phyloP scores from a whole-genome alignment of 2,888 invertebrate genomes.

The Ommatoiulus sabulosus region DNA sequence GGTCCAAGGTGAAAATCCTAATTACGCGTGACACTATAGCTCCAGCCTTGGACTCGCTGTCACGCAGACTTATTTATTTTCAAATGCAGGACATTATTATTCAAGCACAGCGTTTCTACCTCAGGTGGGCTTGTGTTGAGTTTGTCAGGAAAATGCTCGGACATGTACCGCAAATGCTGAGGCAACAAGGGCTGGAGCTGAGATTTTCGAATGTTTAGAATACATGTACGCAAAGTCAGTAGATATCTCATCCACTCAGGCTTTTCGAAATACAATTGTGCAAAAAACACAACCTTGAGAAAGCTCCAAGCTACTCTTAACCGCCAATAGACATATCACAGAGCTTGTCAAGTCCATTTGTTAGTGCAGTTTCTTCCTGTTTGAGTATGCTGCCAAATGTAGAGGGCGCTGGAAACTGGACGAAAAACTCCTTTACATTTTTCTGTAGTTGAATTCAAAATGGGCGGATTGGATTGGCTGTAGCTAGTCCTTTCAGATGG shows the following conservation, averaged over 20 bases:
- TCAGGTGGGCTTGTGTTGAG: neutral
- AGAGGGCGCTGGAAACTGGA: neutral
- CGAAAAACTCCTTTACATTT: too few species aligned
- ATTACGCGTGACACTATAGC: neutral
- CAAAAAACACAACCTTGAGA: neutral
- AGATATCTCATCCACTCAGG: neutral
- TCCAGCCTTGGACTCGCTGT: neutral
- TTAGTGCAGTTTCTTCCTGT: neutral
- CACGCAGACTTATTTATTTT: constrained; percentile 6
- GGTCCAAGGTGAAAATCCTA: constrained; percentile 16
- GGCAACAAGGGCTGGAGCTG: neutral
- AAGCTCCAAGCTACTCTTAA: neutral
- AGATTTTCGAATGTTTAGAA: neutral
- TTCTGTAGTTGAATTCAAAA: too few species aligned
- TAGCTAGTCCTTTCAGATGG: too few species aligned
- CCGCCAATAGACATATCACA: neutral
- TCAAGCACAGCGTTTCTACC: neutral
- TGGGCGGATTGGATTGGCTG: too few species aligned
- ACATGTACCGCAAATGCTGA: neutral
- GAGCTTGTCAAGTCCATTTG: neutral
- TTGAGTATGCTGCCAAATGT: neutral
- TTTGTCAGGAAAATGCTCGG: neutral
- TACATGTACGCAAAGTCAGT: neutral
- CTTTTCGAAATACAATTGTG: neutral
- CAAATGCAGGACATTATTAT: neutral